Evolutionary conservation across 1,140 invertebrate species (phyloP).

Genomic region (Eulimnadia texana): DNA sequence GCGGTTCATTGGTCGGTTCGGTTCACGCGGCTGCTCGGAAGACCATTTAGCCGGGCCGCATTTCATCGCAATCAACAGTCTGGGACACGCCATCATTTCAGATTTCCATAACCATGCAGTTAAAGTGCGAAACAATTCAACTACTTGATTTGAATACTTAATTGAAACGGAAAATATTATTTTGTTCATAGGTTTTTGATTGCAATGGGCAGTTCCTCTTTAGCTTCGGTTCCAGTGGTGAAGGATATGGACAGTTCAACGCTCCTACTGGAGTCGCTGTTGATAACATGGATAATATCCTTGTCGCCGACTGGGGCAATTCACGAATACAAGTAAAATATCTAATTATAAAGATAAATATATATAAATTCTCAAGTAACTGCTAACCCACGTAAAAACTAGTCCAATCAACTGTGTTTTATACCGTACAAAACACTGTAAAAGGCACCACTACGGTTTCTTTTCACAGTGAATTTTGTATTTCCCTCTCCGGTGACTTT

Average conservation of each 20-base stretch:
- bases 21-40: slow-evolving; percentile 27
- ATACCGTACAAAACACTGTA: too few species aligned
- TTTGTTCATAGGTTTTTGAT: slow-evolving; percentile 30
- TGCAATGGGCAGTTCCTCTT: slow-evolving; percentile 37
- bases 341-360: background rate
- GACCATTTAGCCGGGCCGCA: slow-evolving; percentile 43
- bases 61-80: slow-evolving; percentile 38
- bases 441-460: too few species aligned
- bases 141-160: background rate
- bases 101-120: slow-evolving; percentile 45
- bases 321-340: slow-evolving; percentile 37
- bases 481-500: too few species aligned
- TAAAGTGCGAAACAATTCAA: slow-evolving; percentile 27
- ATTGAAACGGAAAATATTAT: background rate
- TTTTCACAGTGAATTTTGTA: too few species aligned
- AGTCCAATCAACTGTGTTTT: too few species aligned
- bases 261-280: slow-evolving; percentile 41
- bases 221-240: slow-evolving; percentile 37
- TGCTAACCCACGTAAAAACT: too few species aligned
- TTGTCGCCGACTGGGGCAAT: slow-evolving; percentile 44
- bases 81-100: slow-evolving; percentile 37
- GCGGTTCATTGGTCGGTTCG: slow-evolving; percentile 30
- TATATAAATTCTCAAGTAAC: too few species aligned
- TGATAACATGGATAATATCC: slow-evolving; percentile 37
- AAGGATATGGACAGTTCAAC: slow-evolving; percentile 42